Evolutionary conservation across 1,140 invertebrate genomes (phyloP), one percentile per base, ranked within the genome.

Genomic region (Mercenaria mercenaria): DNA sequence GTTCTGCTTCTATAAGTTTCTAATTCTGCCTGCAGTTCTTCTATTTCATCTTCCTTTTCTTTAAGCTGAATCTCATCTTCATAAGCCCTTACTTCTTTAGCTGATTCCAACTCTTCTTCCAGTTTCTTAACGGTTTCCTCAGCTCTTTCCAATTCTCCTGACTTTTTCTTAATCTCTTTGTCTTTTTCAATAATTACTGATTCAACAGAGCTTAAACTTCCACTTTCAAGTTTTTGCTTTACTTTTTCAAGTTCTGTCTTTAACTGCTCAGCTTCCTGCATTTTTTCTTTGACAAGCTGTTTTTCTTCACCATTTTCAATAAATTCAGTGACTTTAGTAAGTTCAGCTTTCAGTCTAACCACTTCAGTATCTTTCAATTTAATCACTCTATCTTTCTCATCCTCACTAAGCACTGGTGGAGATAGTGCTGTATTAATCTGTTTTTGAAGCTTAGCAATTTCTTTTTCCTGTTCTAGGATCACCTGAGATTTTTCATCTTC

Each of bases 11-110:
- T 64, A 77, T 76, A 59, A 89, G 50, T 87, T 77, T 90, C 41
- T 15, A 86, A 72, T 69, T 88, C 88, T 84, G 85, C 50, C 50
- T 92, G 92, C 29, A 91, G 37, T 47, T 83, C 69, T 76, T 90
- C 50, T 61, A 91, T 90, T 29, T 91, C 86, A 56, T 91, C 88
- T 56, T 88, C 69, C 26, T 91, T 91, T 26, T 90, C 88, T 74
- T 67, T 82, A 8, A 90, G 50, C 4, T 74, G 50, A 15, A 89
- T 72, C 56, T 81, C 79, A 81, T 89, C 87, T 74, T 89, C 87
- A 72, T 89, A 89, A 34, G 79, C 59, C 67, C 32, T 69, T 6
- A 89, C 76, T 43, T 89, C 64, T 76, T 85, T 85, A 23, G 52
- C 47, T 32, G 69, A 79, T 41, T 90, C 34, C 32, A 88, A 43